These are phyloP conservation scores for Rhabdornis inornatus DNA, from an alignment of 2,113 vertebrate genomes.

Conservation along the genomic window DNA sequence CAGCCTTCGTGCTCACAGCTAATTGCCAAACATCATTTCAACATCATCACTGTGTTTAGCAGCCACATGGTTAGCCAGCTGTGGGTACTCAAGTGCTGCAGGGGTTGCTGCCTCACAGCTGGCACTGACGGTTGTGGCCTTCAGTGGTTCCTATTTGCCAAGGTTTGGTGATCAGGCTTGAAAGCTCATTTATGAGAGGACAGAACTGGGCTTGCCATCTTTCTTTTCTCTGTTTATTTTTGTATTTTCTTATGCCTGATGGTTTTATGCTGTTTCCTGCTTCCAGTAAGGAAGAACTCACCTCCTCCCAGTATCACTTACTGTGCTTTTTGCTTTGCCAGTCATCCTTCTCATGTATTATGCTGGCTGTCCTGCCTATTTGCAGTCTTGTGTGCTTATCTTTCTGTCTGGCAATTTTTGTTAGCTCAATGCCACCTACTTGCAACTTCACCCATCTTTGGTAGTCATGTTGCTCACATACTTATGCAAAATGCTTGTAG, in stretches of 20 bases:
- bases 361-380: not conserved
- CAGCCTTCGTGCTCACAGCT: not conserved
- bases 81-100: accelerated
- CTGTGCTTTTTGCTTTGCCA: not conserved
- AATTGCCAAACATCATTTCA: not conserved
- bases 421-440: not conserved
- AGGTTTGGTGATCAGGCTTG: not conserved
- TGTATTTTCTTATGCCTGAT: not conserved
- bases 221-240: not conserved
- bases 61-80: not conserved
- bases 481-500: not conserved
- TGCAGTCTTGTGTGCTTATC: not conserved
- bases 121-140: not conserved
- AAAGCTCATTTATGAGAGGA: not conserved
- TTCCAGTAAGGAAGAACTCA: not conserved
- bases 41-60: not conserved
- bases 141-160: not conserved
- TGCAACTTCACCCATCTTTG: not conserved
- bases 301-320: not conserved
- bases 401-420: not conserved
- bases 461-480: not conserved
- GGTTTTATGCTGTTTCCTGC: not conserved
- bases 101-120: not conserved
- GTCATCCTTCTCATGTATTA: no score
- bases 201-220: not conserved